A percentile compares a stretch with the other conserved stretches of the same genome.
phyloP scores from a whole-genome alignment of 1,140 invertebrate genomes.

The Neodiprion fabricii region DNA sequence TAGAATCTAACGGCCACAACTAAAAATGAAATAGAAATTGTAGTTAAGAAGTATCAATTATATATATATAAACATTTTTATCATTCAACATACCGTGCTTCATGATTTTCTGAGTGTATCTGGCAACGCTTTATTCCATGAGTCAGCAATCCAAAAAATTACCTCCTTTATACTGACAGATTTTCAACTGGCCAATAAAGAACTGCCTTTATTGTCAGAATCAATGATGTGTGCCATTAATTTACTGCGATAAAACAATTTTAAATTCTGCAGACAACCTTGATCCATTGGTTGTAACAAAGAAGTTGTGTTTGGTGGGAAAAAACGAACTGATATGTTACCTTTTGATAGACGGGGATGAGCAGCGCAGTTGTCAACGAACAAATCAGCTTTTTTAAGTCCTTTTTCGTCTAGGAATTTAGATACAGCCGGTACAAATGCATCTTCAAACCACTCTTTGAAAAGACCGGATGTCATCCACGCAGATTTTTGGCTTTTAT shows the following conservation, averaged over 20 bases:
- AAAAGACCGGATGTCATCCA: conserved; percentile 48
- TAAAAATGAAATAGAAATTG: too few species aligned
- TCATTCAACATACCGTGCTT: too few species aligned
- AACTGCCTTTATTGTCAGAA: too few species aligned
- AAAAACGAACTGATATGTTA: conserved; percentile 27
- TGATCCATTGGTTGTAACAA: conserved; percentile 26
- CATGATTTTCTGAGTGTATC: too few species aligned
- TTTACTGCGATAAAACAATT: not conserved
- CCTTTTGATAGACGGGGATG: conserved; percentile 30
- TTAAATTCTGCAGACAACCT: conserved; percentile 23
- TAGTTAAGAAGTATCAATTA: too few species aligned
- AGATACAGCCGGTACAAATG: conserved; percentile 41
- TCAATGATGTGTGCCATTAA: too few species aligned
- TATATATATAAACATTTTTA: too few species aligned
- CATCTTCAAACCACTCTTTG: conserved; percentile 46
- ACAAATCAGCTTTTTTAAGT: conserved; percentile 48
- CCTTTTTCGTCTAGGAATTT: conserved; percentile 38
- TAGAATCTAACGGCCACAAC: too few species aligned
- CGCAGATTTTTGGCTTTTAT: conserved; percentile 44
- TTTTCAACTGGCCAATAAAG: too few species aligned
- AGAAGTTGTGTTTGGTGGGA: conserved; percentile 29
- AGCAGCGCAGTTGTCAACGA: conserved; percentile 49
- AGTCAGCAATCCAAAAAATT: too few species aligned
- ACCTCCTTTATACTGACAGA: too few species aligned
- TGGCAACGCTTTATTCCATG: too few species aligned